Conservation (phyloP, 2,797 vertebrate species). For the Tragopan temminckii region DNA sequence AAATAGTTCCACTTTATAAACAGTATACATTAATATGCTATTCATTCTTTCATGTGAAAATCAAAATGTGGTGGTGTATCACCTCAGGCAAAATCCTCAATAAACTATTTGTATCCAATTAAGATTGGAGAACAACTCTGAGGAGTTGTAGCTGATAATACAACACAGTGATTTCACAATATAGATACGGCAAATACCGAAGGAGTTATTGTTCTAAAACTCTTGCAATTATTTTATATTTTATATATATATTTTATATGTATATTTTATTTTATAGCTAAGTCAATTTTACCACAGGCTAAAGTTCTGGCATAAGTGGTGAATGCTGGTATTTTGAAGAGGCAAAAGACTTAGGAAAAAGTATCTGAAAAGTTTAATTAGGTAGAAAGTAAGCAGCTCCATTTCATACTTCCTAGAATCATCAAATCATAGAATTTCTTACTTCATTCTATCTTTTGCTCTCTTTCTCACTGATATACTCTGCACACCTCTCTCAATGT, state of each 20-base stretch:
- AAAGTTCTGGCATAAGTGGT: not conserved
- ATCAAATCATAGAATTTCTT: not conserved
- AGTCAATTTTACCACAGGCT: not conserved
- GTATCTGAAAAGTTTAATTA: not conserved
- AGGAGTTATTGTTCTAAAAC: conserved; percentile 32
- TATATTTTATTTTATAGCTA: too few species aligned
- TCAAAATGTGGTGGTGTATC: not conserved
- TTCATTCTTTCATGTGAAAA: not conserved
- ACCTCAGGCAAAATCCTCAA: conserved; percentile 9
- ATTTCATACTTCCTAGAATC: not conserved
- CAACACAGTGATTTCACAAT: not conserved
- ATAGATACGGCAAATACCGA: not conserved
- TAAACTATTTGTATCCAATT: conserved; percentile 1
- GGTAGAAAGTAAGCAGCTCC: not conserved
- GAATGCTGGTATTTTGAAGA: not conserved
- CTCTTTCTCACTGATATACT: not conserved
- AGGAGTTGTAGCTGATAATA: not conserved
- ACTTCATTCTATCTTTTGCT: not conserved
- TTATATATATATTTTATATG: too few species aligned
- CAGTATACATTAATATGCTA: not conserved
- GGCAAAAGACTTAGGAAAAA: not conserved
- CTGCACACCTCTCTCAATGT: not conserved
- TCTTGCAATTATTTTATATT: not conserved
- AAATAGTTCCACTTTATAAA: not conserved
- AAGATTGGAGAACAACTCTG: not conserved